These are phyloP conservation scores for Crypturellus undulatus DNA, from an alignment of 2,113 vertebrate species.

Conservation along the genomic window DNA sequence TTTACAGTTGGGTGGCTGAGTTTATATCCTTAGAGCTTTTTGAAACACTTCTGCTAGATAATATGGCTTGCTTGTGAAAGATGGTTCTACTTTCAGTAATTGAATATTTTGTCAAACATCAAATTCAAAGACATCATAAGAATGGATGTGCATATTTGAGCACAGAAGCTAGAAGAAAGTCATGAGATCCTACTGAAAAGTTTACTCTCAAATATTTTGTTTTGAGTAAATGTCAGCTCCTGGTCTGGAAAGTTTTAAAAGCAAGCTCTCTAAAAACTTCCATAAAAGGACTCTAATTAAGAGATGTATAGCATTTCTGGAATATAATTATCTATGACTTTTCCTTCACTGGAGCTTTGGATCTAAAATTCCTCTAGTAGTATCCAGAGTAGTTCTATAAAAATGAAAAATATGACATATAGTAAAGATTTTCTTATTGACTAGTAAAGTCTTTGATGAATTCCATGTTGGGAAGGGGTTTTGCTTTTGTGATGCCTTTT, in stretches of 20 bases:
- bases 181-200: background rate
- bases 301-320: background rate
- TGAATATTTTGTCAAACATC: background rate
- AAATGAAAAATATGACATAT: background rate
- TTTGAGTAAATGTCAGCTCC: background rate
- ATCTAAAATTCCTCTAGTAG: background rate
- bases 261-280: background rate
- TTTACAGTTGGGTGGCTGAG: background rate
- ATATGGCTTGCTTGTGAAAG: background rate
- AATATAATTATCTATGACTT: background rate
- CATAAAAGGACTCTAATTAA: background rate
- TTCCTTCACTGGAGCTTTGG: background rate
- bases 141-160: background rate
- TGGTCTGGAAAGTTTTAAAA: background rate
- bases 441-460: background rate
- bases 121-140: background rate
- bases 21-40: background rate
- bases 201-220: fast-evolving
- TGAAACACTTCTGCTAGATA: background rate
- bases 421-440: background rate
- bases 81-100: background rate
- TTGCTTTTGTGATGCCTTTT: background rate
- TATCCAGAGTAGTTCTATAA: background rate
- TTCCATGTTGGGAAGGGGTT: background rate
- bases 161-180: background rate